Base-by-base conservation (phyloP, 1,140 invertebrate genomes). In the Bombus balteatus region DNA sequence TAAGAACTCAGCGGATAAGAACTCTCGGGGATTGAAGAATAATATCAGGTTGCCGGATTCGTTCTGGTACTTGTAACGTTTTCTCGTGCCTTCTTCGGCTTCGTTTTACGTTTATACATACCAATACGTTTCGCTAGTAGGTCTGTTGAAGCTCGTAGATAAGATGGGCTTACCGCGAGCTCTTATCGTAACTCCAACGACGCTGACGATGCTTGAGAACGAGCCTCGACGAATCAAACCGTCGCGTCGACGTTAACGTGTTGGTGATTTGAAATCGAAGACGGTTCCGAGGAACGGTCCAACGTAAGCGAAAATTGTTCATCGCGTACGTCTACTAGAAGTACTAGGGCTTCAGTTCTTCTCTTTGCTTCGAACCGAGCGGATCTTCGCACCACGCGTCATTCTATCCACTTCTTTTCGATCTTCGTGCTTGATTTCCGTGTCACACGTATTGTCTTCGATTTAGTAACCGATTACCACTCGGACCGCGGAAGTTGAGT, bases 191-290 rank as follows among this genome's bases (percentile, higher is more conserved):
- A 75, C 68, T 78, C 72, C 66, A 34, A 75, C 74, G 75, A 85
- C 86, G 92, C 92, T 93, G 92, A 93, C 92, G 81, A 59, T 73
- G 90, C 90, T 88, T 88, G 89, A 89, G 88, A 91, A 91, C 83
- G 32, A 0, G 41, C 5, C 25, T 37, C 72, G 43, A 57, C 62
- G 70, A 72, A 8, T 37, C 8, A 34, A 37, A 12, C 39, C 25
- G 13, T 77, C 53, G 28, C 72, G 78, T 78, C 53, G 72, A 68
- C 81, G 66, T 47, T 53, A 53, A 82, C 41, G 53, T 86, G 66
- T 53, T 62, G 57, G 82, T 43, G 62, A 72, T 70, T 80, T 88
- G 91, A 92, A 92, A 92, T 82, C 85, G 80, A 88, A 92, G 70
- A 87, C 91, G 78, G 79, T 90, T 76, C 84, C 65, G 39, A 81